Base-by-base conservation (phyloP, 2,888 invertebrate species). In the Leucoma salicis region DNA sequence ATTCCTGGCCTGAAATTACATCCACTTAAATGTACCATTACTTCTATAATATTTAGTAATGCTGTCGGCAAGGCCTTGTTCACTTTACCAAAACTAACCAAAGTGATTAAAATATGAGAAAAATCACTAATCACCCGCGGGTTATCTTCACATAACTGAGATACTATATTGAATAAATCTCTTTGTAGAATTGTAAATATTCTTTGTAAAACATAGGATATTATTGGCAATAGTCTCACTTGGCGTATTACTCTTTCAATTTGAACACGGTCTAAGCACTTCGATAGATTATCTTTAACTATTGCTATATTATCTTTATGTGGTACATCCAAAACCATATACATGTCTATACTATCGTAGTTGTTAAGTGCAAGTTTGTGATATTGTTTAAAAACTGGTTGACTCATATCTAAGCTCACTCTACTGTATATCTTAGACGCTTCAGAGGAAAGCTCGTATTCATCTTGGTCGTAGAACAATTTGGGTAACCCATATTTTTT, bases 201-300 rank as follows among this genome's bases (percentile, higher is more conserved):
- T 53, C 87, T 74, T 43, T 85, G 74, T 29, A 91, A 70, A 5
- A 91, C 66, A 43, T 91, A 91, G 10, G 91, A 84, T 52, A 92
- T 91, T 29, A 92, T 65, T 45, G 94, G 94, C 49, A 93, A 73
- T 2, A 93, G 63, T 64, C 91, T 61, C 62, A 85, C 35, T 27
- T 71, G 58, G 15, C 58, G 31, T 15, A 47, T 54, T 3, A 55
- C 39, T 55, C 49, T 32, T 27, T 35, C 25, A 31, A 36, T 37
- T 13, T 53, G 50, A 34, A 57, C 55, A 13, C 52, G 62, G 32
- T 68, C 55, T 7, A 54, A 32, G 2, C 59, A 33, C 35, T 66
- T 72, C 0, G 46, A 21, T 5, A 77, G 33, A 44, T 72, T 77
- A 10, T 68, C 66, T 42, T 76, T 61, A 6, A 78, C 50, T 10